phyloP scores from a whole-genome alignment of 1,140 invertebrate genomes.

The Eufriesea mexicana region DNA sequence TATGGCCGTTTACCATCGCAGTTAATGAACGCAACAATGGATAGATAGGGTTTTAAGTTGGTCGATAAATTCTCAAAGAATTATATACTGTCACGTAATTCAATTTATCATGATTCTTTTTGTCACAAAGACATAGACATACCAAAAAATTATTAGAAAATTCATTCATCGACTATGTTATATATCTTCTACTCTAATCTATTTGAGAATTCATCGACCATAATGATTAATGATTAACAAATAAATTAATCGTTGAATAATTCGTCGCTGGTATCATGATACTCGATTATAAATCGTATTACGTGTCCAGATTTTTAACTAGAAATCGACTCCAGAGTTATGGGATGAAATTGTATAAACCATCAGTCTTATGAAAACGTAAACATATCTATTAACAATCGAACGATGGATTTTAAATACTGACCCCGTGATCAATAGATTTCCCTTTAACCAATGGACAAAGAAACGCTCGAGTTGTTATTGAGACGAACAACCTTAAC shows the following conservation, averaged over 20 bases:
- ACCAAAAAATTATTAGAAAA: background rate
- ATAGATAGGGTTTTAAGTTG: background rate
- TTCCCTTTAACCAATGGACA: background rate
- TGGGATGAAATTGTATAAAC: slow-evolving; percentile 34
- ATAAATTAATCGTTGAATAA: slow-evolving; percentile 27
- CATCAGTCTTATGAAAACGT: slow-evolving; percentile 47
- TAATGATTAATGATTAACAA: background rate
- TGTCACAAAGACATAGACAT: background rate
- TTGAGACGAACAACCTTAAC: background rate
- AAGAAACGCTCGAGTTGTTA: slow-evolving; percentile 6
- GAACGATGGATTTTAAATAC: slow-evolving; percentile 26
- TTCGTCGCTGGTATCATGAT: background rate
- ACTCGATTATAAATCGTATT: slow-evolving; percentile 1
- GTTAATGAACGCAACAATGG: slow-evolving; percentile 10
- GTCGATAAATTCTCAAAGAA: background rate
- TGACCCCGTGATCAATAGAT: background rate
- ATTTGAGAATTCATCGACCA: slow-evolving; percentile 3
- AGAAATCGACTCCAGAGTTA: background rate
- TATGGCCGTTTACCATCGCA: background rate
- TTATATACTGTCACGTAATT: too few relatives aligned
- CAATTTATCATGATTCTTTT: background rate
- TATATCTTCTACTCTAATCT: background rate
- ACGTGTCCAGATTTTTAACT: background rate
- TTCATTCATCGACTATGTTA: background rate
- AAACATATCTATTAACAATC: slow-evolving; percentile 26